These are phyloP conservation scores for Siderastrea radians DNA, from an alignment of 92 coral and sea anemone species.

Conservation along the genomic window DNA sequence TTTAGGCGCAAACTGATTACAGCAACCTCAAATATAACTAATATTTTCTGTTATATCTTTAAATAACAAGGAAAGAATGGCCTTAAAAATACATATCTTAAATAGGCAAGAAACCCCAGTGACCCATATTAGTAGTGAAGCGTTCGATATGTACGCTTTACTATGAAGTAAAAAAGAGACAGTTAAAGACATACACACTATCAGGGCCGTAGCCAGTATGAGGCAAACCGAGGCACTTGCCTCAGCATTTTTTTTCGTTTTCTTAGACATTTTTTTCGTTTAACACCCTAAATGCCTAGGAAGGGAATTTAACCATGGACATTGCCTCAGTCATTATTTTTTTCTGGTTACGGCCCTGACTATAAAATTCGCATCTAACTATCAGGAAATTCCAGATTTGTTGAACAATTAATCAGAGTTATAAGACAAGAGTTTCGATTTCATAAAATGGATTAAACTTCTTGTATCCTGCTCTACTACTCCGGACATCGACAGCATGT, in stretches of 20 bases:
- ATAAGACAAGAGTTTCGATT: slow-evolving; percentile 18
- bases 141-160: neutral
- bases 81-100: neutral
- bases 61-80: neutral
- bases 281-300: too few relatives aligned
- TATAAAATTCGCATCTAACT: neutral
- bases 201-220: too few relatives aligned
- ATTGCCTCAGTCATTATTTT: too few relatives aligned
- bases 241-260: too few relatives aligned
- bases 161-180: neutral
- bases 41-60: neutral
- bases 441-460: slow-evolving; percentile 39
- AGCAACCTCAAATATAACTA: neutral
- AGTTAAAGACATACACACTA: neutral
- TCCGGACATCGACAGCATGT: slow-evolving; percentile 25
- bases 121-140: neutral
- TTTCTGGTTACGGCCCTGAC: neutral
- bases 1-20: neutral
- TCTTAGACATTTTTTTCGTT: too few relatives aligned
- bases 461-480: slow-evolving; percentile 35
- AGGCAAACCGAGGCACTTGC: too few relatives aligned
- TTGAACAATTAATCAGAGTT: slow-evolving; percentile 13
- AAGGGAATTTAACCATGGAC: too few relatives aligned
- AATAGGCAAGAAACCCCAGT: neutral
- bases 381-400: slow-evolving; percentile 14